These are phyloP conservation scores for Euclidia mi DNA, from an alignment of 2,888 invertebrate species.

Conservation along the genomic window DNA sequence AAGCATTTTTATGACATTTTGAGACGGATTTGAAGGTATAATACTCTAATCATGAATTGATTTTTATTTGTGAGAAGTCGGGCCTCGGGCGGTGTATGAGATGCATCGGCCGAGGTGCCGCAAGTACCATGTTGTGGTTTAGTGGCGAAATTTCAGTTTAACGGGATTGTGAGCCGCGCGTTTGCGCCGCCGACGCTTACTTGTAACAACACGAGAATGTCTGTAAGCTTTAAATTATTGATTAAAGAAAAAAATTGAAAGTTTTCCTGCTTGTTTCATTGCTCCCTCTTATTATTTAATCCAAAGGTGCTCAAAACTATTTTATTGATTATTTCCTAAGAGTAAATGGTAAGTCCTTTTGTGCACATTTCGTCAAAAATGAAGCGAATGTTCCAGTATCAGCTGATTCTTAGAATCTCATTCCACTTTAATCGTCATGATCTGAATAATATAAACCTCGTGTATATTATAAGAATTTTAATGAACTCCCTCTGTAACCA, in stretches of 20 bases:
- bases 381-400: too few relatives aligned
- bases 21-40: slow-evolving; percentile 60
- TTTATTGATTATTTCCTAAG: too few relatives aligned
- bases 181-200: slow-evolving; percentile 60
- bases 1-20: slow-evolving; percentile 63
- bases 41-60: slow-evolving; percentile 69
- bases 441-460: too few relatives aligned
- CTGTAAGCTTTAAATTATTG: slow-evolving; percentile 90
- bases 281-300: slow-evolving; percentile 10
- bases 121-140: slow-evolving; percentile 62
- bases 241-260: slow-evolving; percentile 88
- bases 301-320: neutral
- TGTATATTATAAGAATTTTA: too few relatives aligned
- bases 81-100: slow-evolving; percentile 60
- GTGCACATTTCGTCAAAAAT: too few relatives aligned
- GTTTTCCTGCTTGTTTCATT: slow-evolving; percentile 76
- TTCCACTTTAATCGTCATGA: too few relatives aligned
- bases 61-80: slow-evolving; percentile 59
- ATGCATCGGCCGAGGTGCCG: slow-evolving; percentile 64
- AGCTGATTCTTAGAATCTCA: too few relatives aligned
- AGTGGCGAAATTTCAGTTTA: slow-evolving; percentile 76
- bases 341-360: too few relatives aligned
- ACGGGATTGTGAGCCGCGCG: slow-evolving; percentile 60
- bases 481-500: too few relatives aligned
- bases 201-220: slow-evolving; percentile 78